Evolutionary conservation across 2,888 invertebrate genomes (phyloP), one percentile per base, ranked within the genome.

Genomic region (Lasioglossum zephyrum): DNA sequence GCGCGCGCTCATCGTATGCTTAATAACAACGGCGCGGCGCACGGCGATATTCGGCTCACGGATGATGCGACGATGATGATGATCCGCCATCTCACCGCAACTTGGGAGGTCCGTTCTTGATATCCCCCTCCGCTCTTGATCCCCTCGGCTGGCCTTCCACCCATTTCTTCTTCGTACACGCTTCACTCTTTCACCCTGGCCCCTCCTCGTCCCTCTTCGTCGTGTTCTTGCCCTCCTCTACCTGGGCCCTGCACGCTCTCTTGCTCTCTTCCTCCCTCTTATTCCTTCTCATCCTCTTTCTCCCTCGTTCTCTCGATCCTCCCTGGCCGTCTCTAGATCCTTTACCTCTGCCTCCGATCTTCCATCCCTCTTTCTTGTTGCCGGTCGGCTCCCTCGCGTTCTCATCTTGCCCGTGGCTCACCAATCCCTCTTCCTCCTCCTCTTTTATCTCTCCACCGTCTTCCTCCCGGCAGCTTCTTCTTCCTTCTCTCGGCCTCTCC

Each of bases 61-160:
- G 93, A 93, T 94, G 94, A 94, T 93, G 94, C 93, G 94, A 94
- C 93, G 95, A 95, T 94, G 95, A 95, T 94, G 95, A 95, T 94
- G 94, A 95, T 95, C 94, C 94, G 95, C 95, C 95, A 95, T 95
- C 94, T 94, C 95, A 91, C 89, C 94, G 94, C 95, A 93, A 94
- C 95, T 95, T 95, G 95, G 95, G 95, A 95, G 95, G 95, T 95
- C 95, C 94, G 94, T 94, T 95, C 95, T 95, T 93, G 95, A 95
- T 95, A 94, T 93, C 92, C 93, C 93, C 91, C 91, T 91, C 73
- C 88, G 87, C 90, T 70, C 70, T 70, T 41, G 76, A 53, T 63
- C 92, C 92, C 92, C 89, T 87, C 89, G 89, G 79, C 86, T 90
- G 88, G 90, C 89, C 93, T 89, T 91, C 93, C 93, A 89, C 91